Conservation (phyloP, 2,113 vertebrate species). For the Seriola quinqueradiata region DNA sequence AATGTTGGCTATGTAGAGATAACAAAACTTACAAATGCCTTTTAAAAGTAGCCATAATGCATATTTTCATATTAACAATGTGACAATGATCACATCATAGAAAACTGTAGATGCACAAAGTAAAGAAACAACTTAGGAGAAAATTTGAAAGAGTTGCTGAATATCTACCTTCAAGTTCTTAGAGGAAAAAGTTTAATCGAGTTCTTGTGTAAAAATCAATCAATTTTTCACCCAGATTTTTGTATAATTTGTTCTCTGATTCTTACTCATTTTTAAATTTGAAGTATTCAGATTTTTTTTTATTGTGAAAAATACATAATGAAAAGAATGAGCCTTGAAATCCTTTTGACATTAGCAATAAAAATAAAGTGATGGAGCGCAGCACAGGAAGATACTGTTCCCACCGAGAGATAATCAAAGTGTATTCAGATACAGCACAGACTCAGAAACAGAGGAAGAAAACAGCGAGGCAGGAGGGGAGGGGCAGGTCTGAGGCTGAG, state of each 20-base stretch:
- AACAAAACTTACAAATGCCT: no score
- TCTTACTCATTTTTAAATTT: background rate
- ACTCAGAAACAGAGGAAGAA: slow-evolving; percentile 59
- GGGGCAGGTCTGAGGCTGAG: slow-evolving; percentile 67
- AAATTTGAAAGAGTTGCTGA: background rate
- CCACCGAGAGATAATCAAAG: slow-evolving; percentile 56
- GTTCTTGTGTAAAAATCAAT: background rate
- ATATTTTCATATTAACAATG: background rate
- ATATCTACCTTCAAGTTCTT: background rate
- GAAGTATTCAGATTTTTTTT: background rate
- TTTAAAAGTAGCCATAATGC: no score
- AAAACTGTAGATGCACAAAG: background rate
- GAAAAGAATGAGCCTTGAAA: slow-evolving; percentile 3
- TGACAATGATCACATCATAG: background rate
- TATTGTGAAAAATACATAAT: background rate
- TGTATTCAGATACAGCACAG: slow-evolving; percentile 60
- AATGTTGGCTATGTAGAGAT: no score
- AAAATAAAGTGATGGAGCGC: background rate
- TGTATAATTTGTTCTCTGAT: background rate
- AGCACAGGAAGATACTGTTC: slow-evolving; percentile 68
- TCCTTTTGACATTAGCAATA: background rate
- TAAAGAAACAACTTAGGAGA: background rate
- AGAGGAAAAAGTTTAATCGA: background rate
- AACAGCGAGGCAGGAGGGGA: slow-evolving; percentile 57
- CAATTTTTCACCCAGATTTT: no score